Percentiles rank a stretch among this genome's conserved stretches.
These are phyloP conservation scores for Ceratosolen solmsi DNA, from an alignment of 1,140 invertebrate species.

Conservation along the genomic window DNA sequence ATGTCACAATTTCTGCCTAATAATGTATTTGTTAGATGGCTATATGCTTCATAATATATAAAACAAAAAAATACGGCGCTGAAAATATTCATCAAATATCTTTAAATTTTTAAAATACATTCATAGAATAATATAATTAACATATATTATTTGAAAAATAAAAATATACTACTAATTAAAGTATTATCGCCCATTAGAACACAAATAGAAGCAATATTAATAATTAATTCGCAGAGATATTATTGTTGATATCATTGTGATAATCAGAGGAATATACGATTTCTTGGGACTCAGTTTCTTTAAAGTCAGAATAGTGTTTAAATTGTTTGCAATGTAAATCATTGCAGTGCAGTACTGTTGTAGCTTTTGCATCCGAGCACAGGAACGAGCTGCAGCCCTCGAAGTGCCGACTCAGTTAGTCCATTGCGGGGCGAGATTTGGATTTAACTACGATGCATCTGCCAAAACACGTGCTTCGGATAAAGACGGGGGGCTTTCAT, in stretches of 20 bases:
- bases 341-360: background rate
- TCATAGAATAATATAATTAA: too few relatives aligned
- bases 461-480: constrained; percentile 51
- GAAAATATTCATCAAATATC: too few relatives aligned
- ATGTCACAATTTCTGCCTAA: too few relatives aligned
- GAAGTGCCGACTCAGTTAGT: constrained; percentile 3
- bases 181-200: too few relatives aligned
- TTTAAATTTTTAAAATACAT: too few relatives aligned
- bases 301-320: constrained; percentile 20
- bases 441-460: constrained; percentile 48
- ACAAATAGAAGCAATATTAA: background rate
- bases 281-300: background rate
- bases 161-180: too few relatives aligned
- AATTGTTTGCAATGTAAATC: constrained; percentile 43
- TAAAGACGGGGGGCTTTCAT: constrained; percentile 30
- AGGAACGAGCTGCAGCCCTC: constrained; percentile 1
- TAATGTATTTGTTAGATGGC: too few relatives aligned
- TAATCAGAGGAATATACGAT: constrained; percentile 25
- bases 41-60: too few relatives aligned
- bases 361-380: background rate
- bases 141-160: too few relatives aligned
- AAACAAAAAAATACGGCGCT: too few relatives aligned
- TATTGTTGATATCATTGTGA: constrained; percentile 23
- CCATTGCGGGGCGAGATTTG: constrained; percentile 43
- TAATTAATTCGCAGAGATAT: background rate